Conservation (phyloP, 2,888 invertebrate genomes). For the Sturmia bella region DNA sequence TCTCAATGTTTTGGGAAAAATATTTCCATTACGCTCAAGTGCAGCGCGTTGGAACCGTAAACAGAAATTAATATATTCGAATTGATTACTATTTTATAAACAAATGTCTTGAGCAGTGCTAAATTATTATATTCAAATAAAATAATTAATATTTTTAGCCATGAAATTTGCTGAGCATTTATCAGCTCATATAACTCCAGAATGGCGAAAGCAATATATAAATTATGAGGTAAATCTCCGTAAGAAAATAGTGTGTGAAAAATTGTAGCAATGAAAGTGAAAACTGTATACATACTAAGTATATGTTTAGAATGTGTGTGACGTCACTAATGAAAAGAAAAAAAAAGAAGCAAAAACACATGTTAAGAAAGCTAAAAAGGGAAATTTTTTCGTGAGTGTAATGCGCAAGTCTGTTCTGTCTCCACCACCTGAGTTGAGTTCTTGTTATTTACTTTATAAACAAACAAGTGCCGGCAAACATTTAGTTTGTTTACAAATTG, state of each 20-base stretch:
- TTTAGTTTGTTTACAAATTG: conserved; percentile 60
- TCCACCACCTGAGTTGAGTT: conserved; percentile 26
- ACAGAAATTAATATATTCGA: conserved; percentile 25
- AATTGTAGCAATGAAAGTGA: conserved; percentile 71
- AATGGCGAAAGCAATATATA: conserved; percentile 95
- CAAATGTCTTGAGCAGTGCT: conserved; percentile 47
- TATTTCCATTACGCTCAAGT: conserved; percentile 30
- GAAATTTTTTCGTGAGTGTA: conserved; percentile 39
- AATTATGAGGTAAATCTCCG: conserved; percentile 85
- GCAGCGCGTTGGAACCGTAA: conserved; percentile 45
- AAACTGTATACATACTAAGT: conserved; percentile 60
- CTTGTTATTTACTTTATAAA: background rate
- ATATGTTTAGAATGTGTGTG: conserved; percentile 44
- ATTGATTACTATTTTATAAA: conserved; percentile 40
- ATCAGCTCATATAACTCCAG: conserved; percentile 93
- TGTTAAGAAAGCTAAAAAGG: conserved; percentile 51
- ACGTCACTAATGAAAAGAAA: conserved; percentile 53
- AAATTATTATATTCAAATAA: conserved; percentile 13
- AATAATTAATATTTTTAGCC: conserved; percentile 70
- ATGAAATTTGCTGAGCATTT: conserved; percentile 97
- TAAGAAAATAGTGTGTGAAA: conserved; percentile 23
- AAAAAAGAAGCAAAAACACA: conserved; percentile 35
- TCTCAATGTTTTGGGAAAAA: conserved; percentile 68
- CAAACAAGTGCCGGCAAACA: conserved; percentile 42
- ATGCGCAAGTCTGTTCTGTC: conserved; percentile 52